Base-by-base conservation (phyloP, 2,888 invertebrate species). In the Quadriops clusia region DNA sequence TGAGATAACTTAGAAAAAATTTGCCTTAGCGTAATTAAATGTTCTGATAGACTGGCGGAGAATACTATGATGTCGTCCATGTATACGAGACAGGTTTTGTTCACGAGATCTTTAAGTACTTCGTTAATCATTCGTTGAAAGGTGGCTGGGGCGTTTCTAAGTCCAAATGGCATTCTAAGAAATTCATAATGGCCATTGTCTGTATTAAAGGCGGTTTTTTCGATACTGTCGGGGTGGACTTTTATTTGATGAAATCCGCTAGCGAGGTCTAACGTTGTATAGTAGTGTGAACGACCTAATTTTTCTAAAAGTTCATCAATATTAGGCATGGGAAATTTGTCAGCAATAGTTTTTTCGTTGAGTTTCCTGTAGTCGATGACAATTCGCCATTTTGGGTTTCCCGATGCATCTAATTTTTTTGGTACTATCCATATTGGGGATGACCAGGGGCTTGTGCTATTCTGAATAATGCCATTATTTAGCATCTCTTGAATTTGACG, bases 211-310 rank as follows among this genome's bases (percentile, higher is more conserved):
- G 36, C 38, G 6, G 34, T 40, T 30, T 37, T 36, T 25, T 39
- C 35, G 3, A 37, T 30, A 8, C 32, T 34, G 35, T 39, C 5
- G 2, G 34, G 33, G 23, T 37, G 17, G 36, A 46, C 38, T 28
- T 43, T 42, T 5, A 54, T 44, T 34, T 55, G 53, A 18, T 45
- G 45, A 17, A 49, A 52, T 5, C 46, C 50, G 16, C 37, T 39
- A 17, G 37, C 43, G 6, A 49, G 23, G 30, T 47, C 46, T 4
- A 49, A 25, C 2, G 43, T 46, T 0, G 41, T 30, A 27, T 45
- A 47, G 21, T 45, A 47, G n/a, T 18, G 31, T 17, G 38, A 45
- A 36, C 24, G 38, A 11, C 46, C 45, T 34, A 46, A 18, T 17
- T 44, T 46, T 15, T 45, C 45, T 15, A 48, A 28, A 5, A 45